Percentiles rank a stretch among this genome's conserved stretches.
Conservation (phyloP, 2,888 invertebrate species). For the Lithosia quadra region DNA sequence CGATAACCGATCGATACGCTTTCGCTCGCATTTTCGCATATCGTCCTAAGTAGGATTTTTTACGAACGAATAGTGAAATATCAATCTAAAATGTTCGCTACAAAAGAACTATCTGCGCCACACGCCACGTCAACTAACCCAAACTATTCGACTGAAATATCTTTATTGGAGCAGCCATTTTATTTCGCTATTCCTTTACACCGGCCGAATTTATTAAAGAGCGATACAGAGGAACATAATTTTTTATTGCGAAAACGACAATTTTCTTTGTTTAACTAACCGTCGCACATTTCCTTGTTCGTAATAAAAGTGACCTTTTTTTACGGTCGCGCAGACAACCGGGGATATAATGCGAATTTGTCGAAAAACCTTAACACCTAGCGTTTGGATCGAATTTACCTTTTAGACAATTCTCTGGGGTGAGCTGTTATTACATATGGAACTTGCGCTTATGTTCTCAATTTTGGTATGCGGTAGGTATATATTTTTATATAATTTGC, state of each 20-base stretch:
- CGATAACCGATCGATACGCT: conserved; percentile 4
- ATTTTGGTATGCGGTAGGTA: conserved; percentile 26
- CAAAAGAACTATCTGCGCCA: conserved; percentile 43
- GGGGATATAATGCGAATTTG: conserved; percentile 77
- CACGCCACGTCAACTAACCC: conserved; percentile 50
- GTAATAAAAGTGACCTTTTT: conserved; percentile 77
- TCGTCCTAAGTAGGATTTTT: conserved; percentile 15
- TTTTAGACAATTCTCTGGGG: conserved; percentile 68
- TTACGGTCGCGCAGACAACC: conserved; percentile 68
- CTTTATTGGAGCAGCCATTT: conserved; percentile 49
- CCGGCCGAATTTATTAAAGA: conserved; percentile 57
- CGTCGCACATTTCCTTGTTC: conserved; percentile 67
- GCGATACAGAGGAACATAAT: conserved; percentile 64
- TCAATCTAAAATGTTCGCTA: conserved; percentile 42
- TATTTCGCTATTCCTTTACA: conserved; percentile 49
- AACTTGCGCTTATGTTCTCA: conserved; percentile 33
- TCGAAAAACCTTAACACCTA: conserved; percentile 76
- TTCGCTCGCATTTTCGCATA: conserved; percentile 9
- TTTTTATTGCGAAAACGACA: conserved; percentile 71
- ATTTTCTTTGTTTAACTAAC: conserved; percentile 80
- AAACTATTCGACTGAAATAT: conserved; percentile 57
- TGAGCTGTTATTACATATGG: conserved; percentile 64
- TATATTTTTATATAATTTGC: conserved; percentile 26
- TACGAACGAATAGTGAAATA: conserved; percentile 37
- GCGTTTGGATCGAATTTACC: conserved; percentile 72